A percentile compares a stretch with the other conserved stretches of the same genome.
phyloP scores from a whole-genome alignment of 2,113 vertebrate genomes.

The Ctenodactylus gundi region DNA sequence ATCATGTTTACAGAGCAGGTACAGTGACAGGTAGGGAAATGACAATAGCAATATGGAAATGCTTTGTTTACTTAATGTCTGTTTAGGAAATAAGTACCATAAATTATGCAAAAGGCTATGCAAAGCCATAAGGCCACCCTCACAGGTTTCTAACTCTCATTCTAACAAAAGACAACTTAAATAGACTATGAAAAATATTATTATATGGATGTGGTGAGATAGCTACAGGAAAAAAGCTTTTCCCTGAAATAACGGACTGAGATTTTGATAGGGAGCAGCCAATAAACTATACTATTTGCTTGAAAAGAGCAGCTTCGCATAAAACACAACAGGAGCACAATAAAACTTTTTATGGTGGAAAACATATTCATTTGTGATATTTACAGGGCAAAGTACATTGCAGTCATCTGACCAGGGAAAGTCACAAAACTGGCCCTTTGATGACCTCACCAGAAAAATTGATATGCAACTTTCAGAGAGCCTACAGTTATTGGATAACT shows the following conservation, averaged over 20 bases:
- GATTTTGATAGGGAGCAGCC: background rate
- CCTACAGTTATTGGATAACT: background rate
- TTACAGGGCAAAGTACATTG: background rate
- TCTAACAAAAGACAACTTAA: background rate
- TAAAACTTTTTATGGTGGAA: background rate
- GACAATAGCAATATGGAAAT: background rate
- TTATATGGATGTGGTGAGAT: background rate
- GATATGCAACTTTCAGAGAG: background rate
- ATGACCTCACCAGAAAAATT: background rate
- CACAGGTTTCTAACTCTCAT: background rate
- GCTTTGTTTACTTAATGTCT: background rate
- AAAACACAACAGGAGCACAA: background rate
- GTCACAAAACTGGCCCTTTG: background rate
- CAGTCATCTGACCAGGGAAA: background rate
- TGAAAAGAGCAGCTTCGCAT: background rate
- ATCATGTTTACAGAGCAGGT: background rate
- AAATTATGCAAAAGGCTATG: background rate
- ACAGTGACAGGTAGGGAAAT: background rate
- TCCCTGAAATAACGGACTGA: background rate
- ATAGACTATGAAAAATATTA: background rate
- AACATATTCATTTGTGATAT: background rate
- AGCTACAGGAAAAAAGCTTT: background rate
- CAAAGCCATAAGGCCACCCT: background rate
- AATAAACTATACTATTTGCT: background rate
- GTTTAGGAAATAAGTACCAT: background rate